Evolutionary conservation across 2,113 vertebrate species (phyloP), one percentile per base, ranked within the genome.

Genomic region (Tachycineta bicolor): DNA sequence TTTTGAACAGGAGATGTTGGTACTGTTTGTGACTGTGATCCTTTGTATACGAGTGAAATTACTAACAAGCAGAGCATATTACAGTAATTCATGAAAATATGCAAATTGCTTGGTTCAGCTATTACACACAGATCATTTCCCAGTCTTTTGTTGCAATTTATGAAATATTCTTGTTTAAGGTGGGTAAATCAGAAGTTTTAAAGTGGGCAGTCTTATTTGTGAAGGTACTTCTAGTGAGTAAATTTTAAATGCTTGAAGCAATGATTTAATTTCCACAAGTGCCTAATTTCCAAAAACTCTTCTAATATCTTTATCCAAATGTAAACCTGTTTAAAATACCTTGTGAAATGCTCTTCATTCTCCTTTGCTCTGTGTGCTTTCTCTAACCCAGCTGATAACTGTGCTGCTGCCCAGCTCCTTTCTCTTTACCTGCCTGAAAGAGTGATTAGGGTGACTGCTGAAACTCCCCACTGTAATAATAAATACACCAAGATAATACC

Each of bases 41-140:
- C 44, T 81, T 82, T 3, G 5, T 29, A 73, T 43, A 50, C 41
- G 46, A 46, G 0, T 4, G 73, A 93, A 94, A 87, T 94, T 83
- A 39, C n/a, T 19, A 87, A 53, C 75, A 86, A 78, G 75, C 73
- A 46, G 47, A 86, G 62, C 37, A 53, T 25, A n/a, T 77, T 89
- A 71, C 26, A 86, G 65, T 64, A 93, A 92, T 92, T 86, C 44
- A 93, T 63, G 60, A 77, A 97, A 95, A 92, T 68, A 86, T 26
- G 53, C 79, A 81, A 79, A 93, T 94, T 70, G 19, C 86, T 90
- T 86, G 52, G 34, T 90, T 97, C 60, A 87, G 52, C 41, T 87
- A 14, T 94, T 80, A 59, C 60, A 81, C 60, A 74, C 59, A 90
- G 79, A 94, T 90, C 2, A 64, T 85, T 92, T 85, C 50, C 79